Base-by-base conservation (phyloP, 1,140 invertebrate genomes). In the Ctenoplectra terminalis region DNA sequence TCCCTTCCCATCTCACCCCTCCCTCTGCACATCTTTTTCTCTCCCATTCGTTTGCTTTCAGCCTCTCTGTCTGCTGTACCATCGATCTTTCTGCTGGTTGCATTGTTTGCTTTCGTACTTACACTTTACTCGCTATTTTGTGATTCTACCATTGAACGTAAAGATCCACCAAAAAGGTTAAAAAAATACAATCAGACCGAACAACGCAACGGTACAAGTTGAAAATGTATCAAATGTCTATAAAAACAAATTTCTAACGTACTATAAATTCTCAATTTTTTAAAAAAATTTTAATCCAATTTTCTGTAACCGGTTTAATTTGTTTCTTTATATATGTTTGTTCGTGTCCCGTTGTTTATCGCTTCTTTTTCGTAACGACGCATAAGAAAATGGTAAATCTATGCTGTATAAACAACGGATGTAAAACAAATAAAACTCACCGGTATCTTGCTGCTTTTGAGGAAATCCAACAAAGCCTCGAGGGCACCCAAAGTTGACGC, bases 401-500 rank as follows among this genome's bases (percentile, higher is more conserved):
- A 1, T 15, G 46, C 13, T 48, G 13, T 48, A 48, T 48, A 8
- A 15, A 11, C 13, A 48, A 48, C 13, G 46, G 46, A 8, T 31
- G n/a, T 40, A 37, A 29, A 1, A 23, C 23, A 79, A 43, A 26
- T 54, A 15, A 67, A 17, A 96, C 96, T 96, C 90, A 98, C 97
- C 87, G 99, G 99, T 94, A 99, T 99, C 94, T 99, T 98, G 76
- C 98, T 99, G 64, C 96, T 96, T 87, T 96, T 96, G 23, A 99
- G 95, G 94, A 99, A 99, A 90, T 99, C 98, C 4, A 99, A 95
- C 26, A 99, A 94, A 11, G 99, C 99, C 94, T 99, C 99, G 1
- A 99, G 94, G 4, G 99, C 99, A 1, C 99, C 99, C 2, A 99
- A 95, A 66, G 99, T 99, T 1, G 99, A 99, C 1, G 99, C 99